A percentile compares a stretch with the other conserved stretches of the same genome.
Evolutionary conservation across 1,140 invertebrate species (phyloP).

Genomic region (Anastrepha obliqua): DNA sequence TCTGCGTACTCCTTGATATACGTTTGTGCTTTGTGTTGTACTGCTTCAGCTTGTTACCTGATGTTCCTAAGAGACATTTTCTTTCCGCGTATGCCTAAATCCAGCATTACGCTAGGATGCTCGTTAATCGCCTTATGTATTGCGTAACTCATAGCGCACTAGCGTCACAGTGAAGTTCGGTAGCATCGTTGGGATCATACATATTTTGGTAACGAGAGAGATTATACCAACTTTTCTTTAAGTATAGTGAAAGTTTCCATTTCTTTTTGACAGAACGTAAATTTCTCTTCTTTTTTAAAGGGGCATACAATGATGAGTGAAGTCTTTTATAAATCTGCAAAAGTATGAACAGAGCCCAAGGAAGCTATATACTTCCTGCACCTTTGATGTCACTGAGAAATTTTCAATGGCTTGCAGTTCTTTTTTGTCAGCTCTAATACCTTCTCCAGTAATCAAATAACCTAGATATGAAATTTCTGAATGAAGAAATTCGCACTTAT

Average conservation of each 20-base stretch:
- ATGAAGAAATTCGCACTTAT: slow-evolving; percentile 70
- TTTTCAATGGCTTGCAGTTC: slow-evolving; percentile 59
- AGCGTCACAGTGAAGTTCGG: slow-evolving; percentile 64
- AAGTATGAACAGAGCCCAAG: slow-evolving; percentile 61
- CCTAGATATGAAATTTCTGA: slow-evolving; percentile 69
- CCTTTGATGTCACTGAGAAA: slow-evolving; percentile 60
- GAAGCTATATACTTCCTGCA: slow-evolving; percentile 60
- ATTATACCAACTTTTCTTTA: slow-evolving; percentile 58
- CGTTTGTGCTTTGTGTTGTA: not conserved
- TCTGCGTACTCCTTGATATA: not conserved
- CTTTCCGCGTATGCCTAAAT: no score
- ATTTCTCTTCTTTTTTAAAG: slow-evolving; percentile 61
- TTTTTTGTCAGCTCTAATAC: slow-evolving; percentile 59
- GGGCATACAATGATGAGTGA: slow-evolving; percentile 61
- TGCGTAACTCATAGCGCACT: slow-evolving; percentile 46
- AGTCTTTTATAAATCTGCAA: slow-evolving; percentile 61
- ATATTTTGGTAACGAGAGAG: slow-evolving; percentile 62
- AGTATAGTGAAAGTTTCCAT: slow-evolving; percentile 61
- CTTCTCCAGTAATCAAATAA: slow-evolving; percentile 60
- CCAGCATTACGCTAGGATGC: no score
- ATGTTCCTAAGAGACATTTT: no score
- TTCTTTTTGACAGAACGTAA: slow-evolving; percentile 59
- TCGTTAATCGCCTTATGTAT: no score
- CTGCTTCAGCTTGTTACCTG: not conserved
- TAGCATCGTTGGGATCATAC: slow-evolving; percentile 58